Conservation (phyloP, 2,113 vertebrate genomes). For the Pseudopipra pipra region DNA sequence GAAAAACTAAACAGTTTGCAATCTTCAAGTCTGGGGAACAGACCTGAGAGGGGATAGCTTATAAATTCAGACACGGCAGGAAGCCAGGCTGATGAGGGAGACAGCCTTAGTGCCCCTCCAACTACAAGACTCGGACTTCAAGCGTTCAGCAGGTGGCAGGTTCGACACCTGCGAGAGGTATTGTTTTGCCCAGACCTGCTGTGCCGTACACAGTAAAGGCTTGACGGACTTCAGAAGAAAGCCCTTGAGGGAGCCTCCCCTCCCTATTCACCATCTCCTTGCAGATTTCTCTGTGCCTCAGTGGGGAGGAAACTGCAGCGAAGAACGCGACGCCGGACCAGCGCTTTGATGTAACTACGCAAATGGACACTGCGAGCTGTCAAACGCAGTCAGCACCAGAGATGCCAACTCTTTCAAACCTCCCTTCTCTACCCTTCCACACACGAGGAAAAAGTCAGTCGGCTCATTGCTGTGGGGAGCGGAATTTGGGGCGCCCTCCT, state of each 20-base stretch:
- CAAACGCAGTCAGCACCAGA: not conserved
- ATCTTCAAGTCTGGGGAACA: not conserved
- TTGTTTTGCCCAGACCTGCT: not conserved
- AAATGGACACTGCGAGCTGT: accelerated
- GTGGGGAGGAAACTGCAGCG: not conserved
- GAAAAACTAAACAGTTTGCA: not conserved
- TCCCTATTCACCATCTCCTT: not conserved
- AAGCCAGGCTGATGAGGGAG: not conserved
- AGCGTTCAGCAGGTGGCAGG: not conserved
- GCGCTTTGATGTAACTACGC: not conserved
- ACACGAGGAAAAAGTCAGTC: accelerated
- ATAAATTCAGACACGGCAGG: not conserved
- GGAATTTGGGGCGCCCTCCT: not conserved
- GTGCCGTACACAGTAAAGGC: not conserved
- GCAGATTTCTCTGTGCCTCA: not conserved
- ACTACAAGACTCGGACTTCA: not conserved
- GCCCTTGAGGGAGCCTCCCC: not conserved
- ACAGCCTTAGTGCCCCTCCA: too few relatives aligned
- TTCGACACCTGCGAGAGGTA: not conserved
- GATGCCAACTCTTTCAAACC: not conserved
- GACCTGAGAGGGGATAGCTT: accelerated
- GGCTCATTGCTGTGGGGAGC: accelerated
- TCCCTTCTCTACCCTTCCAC: not conserved
- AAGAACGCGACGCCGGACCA: accelerated
- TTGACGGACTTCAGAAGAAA: not conserved